phyloP scores from a whole-genome alignment of 2,888 invertebrate genomes.

The Caenorhabditis japonica region DNA sequence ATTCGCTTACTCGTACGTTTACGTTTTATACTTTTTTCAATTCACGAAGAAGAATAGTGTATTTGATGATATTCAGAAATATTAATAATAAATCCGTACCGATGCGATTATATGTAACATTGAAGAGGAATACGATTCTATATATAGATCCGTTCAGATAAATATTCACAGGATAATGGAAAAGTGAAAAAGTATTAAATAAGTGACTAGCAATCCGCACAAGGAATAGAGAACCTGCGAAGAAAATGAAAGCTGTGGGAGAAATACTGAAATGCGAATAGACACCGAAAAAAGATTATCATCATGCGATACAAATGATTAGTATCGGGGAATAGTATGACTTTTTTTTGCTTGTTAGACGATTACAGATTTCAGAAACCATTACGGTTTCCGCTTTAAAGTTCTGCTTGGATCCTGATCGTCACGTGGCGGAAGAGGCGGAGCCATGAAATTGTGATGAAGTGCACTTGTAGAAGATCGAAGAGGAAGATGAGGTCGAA shows the following conservation, averaged over 20 bases:
- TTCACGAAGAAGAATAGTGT: too few relatives aligned
- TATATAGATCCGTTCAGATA: too few relatives aligned
- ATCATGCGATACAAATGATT: not conserved
- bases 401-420: conserved; percentile 44
- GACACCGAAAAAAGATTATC: too few relatives aligned
- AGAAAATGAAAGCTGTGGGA: too few relatives aligned
- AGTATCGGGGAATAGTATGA: conserved; percentile 7
- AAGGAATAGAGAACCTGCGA: not conserved
- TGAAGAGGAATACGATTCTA: too few relatives aligned
- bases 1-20: too few relatives aligned
- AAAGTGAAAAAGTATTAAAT: not conserved
- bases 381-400: conserved; percentile 41
- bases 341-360: not conserved
- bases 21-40: too few relatives aligned
- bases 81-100: too few relatives aligned
- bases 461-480: conserved; percentile 29
- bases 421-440: conserved; percentile 41
- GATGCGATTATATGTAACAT: too few relatives aligned
- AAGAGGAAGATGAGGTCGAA: conserved; percentile 41
- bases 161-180: too few relatives aligned
- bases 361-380: not conserved
- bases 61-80: too few relatives aligned
- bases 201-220: conserved; percentile 2
- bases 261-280: too few relatives aligned
- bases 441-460: conserved; percentile 7